Evolutionary conservation across 2,888 invertebrate genomes (phyloP), one percentile per base, ranked within the genome.

Genomic region (Eilema caniola): DNA sequence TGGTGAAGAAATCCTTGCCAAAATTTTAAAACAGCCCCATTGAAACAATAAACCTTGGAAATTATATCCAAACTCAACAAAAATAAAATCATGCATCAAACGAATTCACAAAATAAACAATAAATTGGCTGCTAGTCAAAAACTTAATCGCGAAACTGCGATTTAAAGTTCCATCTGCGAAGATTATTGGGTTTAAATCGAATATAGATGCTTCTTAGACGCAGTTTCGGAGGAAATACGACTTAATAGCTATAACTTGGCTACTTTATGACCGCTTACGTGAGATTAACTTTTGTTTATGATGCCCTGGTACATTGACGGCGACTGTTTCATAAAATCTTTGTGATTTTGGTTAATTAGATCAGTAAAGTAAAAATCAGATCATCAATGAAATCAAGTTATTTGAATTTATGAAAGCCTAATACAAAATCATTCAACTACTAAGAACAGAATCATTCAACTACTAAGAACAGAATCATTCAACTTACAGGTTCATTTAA

Each of bases 111-210:
- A 67, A 71, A 69, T 76, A 75, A 79, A 81, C 77, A 75, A 87
- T 85, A 85, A 87, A 85, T 88, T 83, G 86, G 86, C 85, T 72
- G 76, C 80, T 74, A 82, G 82, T 86, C 86, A 88, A 83, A 82
- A 86, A 83, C 80, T 83, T 83, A 84, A 84, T 81, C 80, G 78
- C 75, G 74, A 83, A 87, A 84, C 84, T 85, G 79, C 84, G 81
- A 84, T 85, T 85, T 86, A 77, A 84, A 85, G 75, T 87, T 80
- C 86, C 84, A 81, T 81, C 80, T 81, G 72, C 71, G 76, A 75
- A 83, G 81, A 84, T 85, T 85, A 87, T 87, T 86, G 87, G 80
- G 82, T 82, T 81, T 84, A 84, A 84, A 85, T 84, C 87, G 83
- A 81, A 82, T 84, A 83, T 85, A 86, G 82, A 85, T 87, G 87